Evolutionary conservation across 2,888 invertebrate species (phyloP).

Genomic region (Coelopa pilipes): DNA sequence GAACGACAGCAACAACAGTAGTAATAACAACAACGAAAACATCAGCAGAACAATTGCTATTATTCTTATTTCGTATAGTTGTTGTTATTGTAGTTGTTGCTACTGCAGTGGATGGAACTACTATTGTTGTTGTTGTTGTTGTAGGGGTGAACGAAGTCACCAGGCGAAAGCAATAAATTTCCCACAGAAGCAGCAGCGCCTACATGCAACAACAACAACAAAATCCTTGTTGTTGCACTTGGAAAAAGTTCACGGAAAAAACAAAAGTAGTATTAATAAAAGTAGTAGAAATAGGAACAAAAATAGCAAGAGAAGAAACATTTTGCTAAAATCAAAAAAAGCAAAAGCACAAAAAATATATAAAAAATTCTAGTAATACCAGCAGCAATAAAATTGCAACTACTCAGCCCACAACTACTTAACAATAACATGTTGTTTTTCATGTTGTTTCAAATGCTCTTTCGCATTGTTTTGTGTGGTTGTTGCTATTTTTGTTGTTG

Average conservation of each 20-base stretch:
- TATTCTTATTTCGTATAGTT: neutral
- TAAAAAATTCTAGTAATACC: too few species aligned
- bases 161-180: constrained; percentile 40
- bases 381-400: too few species aligned
- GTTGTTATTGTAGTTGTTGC: constrained; percentile 6
- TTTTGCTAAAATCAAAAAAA: too few species aligned
- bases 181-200: constrained; percentile 38
- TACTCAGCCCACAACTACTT: neutral
- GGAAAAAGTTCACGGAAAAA: neutral
- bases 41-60: too few species aligned
- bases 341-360: neutral
- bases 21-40: neutral
- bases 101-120: neutral
- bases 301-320: neutral
- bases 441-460: neutral
- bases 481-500: neutral
- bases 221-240: constrained; percentile 21
- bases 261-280: constrained; percentile 5
- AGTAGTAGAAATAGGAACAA: neutral
- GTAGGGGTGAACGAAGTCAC: neutral
- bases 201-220: constrained; percentile 15
- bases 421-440: constrained; percentile 7
- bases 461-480: too few species aligned
- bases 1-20: neutral
- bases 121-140: neutral